phyloP scores from a whole-genome alignment of 2,113 vertebrate genomes.

The Cephalopterus ornatus region DNA sequence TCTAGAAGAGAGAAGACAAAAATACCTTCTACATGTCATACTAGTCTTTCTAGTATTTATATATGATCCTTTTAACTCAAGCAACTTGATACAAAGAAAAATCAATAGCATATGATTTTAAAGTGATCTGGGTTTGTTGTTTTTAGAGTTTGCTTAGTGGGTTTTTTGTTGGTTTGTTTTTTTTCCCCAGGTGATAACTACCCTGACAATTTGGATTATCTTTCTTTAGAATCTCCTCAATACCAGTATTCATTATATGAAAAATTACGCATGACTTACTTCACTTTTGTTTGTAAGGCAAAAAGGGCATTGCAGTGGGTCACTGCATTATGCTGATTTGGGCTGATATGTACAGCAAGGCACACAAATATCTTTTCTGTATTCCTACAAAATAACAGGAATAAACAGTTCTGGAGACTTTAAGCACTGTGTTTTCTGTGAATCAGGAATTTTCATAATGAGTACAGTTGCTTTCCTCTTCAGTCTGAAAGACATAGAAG shows the following conservation, averaged over 20 bases:
- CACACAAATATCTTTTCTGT: background rate
- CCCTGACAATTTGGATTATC: background rate
- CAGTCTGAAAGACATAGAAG: background rate
- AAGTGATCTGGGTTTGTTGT: background rate
- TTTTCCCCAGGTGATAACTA: background rate
- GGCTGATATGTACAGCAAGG: fast-evolving
- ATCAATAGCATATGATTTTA: background rate
- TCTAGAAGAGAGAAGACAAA: background rate
- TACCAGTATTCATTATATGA: background rate
- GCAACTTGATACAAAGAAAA: background rate
- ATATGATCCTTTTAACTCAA: background rate
- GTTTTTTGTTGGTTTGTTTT: fast-evolving
- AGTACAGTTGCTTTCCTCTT: background rate
- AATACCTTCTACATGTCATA: background rate
- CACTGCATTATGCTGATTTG: background rate
- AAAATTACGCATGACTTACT: background rate
- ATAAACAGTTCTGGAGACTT: background rate
- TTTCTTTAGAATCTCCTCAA: background rate
- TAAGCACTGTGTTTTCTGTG: background rate
- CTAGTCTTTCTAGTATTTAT: background rate
- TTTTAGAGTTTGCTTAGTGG: background rate
- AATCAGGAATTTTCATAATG: background rate
- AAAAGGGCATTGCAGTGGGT: background rate
- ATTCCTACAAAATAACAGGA: background rate
- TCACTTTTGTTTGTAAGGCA: background rate